These are phyloP conservation scores for Spea hammondii DNA, from an alignment of 2,797 vertebrate species.

Conservation along the genomic window DNA sequence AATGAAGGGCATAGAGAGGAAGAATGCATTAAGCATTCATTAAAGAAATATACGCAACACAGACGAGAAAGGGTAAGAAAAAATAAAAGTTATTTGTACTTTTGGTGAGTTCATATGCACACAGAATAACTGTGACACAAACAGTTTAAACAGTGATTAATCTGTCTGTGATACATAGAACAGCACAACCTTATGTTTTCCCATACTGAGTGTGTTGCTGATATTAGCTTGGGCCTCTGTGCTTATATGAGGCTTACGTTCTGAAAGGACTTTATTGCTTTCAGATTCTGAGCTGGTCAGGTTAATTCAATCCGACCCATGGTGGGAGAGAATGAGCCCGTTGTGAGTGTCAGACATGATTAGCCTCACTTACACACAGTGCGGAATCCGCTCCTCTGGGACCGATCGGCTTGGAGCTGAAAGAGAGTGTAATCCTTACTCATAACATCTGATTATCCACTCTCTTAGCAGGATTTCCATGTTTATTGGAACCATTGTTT, in stretches of 20 bases:
- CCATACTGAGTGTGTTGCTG: slow-evolving; percentile 15
- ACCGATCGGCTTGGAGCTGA: slow-evolving; percentile 36
- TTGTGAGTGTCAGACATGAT: slow-evolving; percentile 48
- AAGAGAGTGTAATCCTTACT: slow-evolving; percentile 47
- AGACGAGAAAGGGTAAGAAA: too few species aligned
- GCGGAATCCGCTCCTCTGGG: slow-evolving; percentile 36
- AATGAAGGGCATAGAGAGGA: too few species aligned
- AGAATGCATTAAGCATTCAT: too few species aligned
- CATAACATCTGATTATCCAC: slow-evolving; percentile 50
- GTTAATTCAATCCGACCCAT: slow-evolving; percentile 45
- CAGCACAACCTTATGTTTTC: neutral
- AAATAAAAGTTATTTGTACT: neutral
- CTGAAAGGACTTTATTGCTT: slow-evolving; percentile 49
- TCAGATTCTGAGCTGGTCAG: slow-evolving; percentile 35
- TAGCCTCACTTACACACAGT: slow-evolving; percentile 42
- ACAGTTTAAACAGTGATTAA: slow-evolving; percentile 19
- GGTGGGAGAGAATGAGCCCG: slow-evolving; percentile 28
- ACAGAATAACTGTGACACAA: slow-evolving; percentile 14
- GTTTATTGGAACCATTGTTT: slow-evolving; percentile 53
- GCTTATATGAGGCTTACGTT: slow-evolving; percentile 42
- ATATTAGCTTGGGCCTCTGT: slow-evolving; percentile 24
- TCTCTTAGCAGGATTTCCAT: slow-evolving; percentile 50
- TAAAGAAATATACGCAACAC: too few species aligned
- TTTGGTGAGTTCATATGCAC: slow-evolving; percentile 22
- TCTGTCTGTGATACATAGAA: slow-evolving; percentile 12